Percentiles rank a stretch among this genome's conserved stretches.
phyloP scores from a whole-genome alignment of 2,797 vertebrate species.

The Pseudotriccus pelzelni region DNA sequence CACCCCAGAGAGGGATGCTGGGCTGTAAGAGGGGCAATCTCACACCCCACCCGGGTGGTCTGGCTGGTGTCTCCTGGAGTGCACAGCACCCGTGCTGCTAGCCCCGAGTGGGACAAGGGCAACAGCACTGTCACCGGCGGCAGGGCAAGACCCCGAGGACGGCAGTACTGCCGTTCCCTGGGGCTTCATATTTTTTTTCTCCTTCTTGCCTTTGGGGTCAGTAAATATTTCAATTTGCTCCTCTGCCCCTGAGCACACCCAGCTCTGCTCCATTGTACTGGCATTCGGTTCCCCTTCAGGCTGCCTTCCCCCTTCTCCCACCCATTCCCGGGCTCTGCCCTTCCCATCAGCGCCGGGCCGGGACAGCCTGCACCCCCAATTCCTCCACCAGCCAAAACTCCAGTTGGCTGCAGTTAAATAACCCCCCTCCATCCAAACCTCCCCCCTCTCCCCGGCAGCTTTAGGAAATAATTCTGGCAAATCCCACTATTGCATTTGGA shows the following conservation, averaged over 20 bases:
- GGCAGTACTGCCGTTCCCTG: fast-evolving
- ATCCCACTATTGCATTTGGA: constrained; percentile 69
- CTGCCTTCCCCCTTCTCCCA: background rate
- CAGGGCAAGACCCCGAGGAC: background rate
- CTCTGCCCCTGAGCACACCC: background rate
- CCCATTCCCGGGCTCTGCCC: constrained; percentile 43
- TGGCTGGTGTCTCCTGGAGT: background rate
- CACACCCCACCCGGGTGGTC: background rate
- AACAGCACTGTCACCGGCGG: background rate
- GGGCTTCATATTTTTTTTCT: background rate
- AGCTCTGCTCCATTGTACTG: constrained; percentile 48
- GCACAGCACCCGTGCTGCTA: background rate
- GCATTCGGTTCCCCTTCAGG: constrained; percentile 13
- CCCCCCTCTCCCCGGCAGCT: constrained; percentile 29
- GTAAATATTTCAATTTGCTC: constrained; percentile 7
- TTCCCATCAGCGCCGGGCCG: background rate
- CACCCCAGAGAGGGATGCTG: background rate
- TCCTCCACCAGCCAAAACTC: constrained; percentile 35
- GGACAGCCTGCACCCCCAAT: constrained; percentile 38
- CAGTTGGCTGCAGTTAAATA: constrained; percentile 55
- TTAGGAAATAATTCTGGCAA: constrained; percentile 71
- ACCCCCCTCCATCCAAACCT: background rate
- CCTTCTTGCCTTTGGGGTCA: background rate
- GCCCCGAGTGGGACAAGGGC: background rate
- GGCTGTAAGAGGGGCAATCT: background rate